Evolutionary conservation across 2,888 invertebrate genomes (phyloP).

Genomic region (Drosophila merina): DNA sequence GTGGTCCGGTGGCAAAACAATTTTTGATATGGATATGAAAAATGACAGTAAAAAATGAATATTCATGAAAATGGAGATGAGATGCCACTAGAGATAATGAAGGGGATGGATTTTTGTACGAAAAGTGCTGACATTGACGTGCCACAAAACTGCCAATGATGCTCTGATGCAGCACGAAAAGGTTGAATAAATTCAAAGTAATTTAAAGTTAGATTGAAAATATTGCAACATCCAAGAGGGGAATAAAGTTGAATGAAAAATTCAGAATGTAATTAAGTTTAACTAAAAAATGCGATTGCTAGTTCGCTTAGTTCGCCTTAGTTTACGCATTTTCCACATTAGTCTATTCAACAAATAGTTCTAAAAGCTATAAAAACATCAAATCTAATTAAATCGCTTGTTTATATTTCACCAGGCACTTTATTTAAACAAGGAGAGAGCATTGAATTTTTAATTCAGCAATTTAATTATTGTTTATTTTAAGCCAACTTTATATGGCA

Average conservation of each 20-base stretch:
- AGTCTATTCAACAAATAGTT: conserved; percentile 10
- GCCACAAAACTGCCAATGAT: conserved; percentile 13
- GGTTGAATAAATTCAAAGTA: conserved; percentile 29
- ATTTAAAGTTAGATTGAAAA: conserved; percentile 35
- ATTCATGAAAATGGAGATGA: conserved; percentile 23
- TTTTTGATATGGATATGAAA: conserved; percentile 17
- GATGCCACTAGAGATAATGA: conserved; percentile 4
- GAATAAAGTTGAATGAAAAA: not conserved
- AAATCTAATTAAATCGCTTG: conserved; percentile 1
- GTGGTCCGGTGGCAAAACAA: conserved; percentile 20
- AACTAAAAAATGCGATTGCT: not conserved
- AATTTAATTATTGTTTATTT: not conserved
- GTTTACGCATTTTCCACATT: too few relatives aligned
- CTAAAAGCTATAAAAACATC: conserved; percentile 5
- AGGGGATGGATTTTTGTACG: conserved; percentile 26
- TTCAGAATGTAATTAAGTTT: not conserved
- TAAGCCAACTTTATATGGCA: not conserved
- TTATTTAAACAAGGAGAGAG: conserved; percentile 51
- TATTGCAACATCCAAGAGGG: not conserved
- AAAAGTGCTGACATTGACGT: conserved; percentile 30
- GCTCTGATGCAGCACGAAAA: conserved; percentile 35
- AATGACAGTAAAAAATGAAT: conserved; percentile 24
- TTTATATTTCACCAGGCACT: conserved; percentile 45
- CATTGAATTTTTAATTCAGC: not conserved
- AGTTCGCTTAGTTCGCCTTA: not conserved